Evolutionary conservation across 2,888 invertebrate genomes (phyloP).

Genomic region (Pheosia gnoma): DNA sequence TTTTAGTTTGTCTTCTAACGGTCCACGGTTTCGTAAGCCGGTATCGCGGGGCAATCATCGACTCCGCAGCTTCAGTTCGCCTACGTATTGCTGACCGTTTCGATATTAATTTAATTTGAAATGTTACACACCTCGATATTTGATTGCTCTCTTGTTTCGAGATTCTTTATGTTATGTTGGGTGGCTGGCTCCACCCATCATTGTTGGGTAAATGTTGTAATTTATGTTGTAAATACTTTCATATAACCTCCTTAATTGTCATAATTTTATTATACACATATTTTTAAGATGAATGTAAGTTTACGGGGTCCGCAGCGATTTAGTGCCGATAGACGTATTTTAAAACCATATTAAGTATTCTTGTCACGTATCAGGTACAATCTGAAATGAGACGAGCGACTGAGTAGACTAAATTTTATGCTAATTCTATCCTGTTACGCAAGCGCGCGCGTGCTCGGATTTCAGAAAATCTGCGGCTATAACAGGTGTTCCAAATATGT

Average conservation of each 20-base stretch:
- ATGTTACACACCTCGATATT: constrained; percentile 45
- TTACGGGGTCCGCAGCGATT: not conserved
- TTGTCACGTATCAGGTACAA: constrained; percentile 7
- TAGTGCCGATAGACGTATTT: not conserved
- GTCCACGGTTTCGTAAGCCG: constrained; percentile 71
- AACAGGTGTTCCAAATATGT: constrained; percentile 10
- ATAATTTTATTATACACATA: no score
- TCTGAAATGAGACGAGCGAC: constrained; percentile 14
- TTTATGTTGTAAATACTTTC: not conserved
- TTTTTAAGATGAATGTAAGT: not conserved
- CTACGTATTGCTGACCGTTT: constrained; percentile 50
- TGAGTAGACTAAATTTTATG: constrained; percentile 33
- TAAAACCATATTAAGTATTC: not conserved
- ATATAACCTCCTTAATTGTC: not conserved
- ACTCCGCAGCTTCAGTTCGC: constrained; percentile 62
- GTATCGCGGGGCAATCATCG: constrained; percentile 55
- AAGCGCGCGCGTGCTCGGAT: constrained; percentile 23
- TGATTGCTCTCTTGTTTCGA: constrained; percentile 57
- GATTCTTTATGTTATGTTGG: constrained; percentile 43
- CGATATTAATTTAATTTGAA: constrained; percentile 54
- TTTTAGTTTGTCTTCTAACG: constrained; percentile 83
- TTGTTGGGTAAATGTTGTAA: not conserved
- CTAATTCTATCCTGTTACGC: constrained; percentile 23
- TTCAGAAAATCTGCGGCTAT: constrained; percentile 12
- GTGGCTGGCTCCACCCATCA: constrained; percentile 23